These are phyloP conservation scores for Ara ararauna DNA, from an alignment of 2,797 vertebrate species.

Conservation along the genomic window DNA sequence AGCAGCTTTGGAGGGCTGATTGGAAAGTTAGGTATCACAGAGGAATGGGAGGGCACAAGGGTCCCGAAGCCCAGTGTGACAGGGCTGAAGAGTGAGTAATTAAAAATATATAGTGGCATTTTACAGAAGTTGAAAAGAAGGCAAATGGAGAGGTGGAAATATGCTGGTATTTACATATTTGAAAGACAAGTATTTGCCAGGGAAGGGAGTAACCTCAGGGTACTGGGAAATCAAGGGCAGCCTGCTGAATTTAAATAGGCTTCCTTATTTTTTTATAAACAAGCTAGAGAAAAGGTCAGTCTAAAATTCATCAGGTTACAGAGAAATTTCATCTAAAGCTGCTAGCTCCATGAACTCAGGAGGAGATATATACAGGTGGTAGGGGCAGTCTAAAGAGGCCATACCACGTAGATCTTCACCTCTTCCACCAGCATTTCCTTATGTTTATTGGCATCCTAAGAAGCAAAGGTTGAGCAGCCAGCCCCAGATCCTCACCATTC, in stretches of 20 bases:
- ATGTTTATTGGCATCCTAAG: not conserved
- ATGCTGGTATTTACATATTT: not conserved
- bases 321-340: not conserved
- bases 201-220: not conserved
- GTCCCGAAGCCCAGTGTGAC: accelerated
- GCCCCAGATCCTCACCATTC: not conserved
- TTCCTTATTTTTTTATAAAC: not conserved
- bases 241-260: not conserved
- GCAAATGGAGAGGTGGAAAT: not conserved
- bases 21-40: not conserved
- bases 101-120: not conserved
- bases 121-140: not conserved
- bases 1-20: not conserved
- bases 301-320: not conserved
- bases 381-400: not conserved
- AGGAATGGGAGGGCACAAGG: not conserved
- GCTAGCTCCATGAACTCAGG: not conserved
- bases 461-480: not conserved
- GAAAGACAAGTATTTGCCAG: not conserved
- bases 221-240: not conserved
- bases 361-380: not conserved
- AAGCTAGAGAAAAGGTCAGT: not conserved
- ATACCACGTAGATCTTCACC: not conserved
- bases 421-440: not conserved
- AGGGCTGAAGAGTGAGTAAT: not conserved